Conservation (phyloP, 2,113 vertebrate genomes). For the Rhynchopsitta pachyrhyncha region DNA sequence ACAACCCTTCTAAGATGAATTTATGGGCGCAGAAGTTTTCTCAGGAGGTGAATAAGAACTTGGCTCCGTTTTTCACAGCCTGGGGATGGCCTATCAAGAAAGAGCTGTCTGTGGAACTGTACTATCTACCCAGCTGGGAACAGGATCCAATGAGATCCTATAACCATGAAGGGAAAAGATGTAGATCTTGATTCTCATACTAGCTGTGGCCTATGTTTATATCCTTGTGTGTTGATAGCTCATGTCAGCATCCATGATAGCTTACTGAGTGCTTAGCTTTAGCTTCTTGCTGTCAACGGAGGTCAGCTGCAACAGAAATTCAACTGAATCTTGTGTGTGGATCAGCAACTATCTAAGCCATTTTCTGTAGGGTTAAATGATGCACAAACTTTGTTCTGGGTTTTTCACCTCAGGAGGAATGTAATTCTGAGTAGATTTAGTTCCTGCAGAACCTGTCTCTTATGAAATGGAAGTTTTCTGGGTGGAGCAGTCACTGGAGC, state of each 20-base stretch:
- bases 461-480: neutral
- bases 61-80: conserved; percentile 77
- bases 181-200: neutral
- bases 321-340: neutral
- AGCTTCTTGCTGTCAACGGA: neutral
- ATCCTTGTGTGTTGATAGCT: neutral
- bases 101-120: conserved; percentile 66
- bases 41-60: conserved; percentile 75
- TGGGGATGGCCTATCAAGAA: conserved; percentile 81
- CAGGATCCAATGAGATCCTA: conserved; percentile 76
- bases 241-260: neutral
- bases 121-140: conserved; percentile 74
- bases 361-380: neutral
- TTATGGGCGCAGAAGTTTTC: conserved; percentile 79
- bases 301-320: neutral
- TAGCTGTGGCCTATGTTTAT: neutral
- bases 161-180: conserved; percentile 49
- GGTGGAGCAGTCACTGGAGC: neutral
- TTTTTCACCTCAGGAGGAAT: neutral
- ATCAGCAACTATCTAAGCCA: neutral
- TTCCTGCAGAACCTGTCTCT: neutral
- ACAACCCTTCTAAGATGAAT: conserved; percentile 77
- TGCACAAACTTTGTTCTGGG: neutral
- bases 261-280: neutral
- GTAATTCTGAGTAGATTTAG: neutral